A percentile compares a stretch with the other conserved stretches of the same genome.
phyloP scores from a whole-genome alignment of 1,140 invertebrate genomes.

The Magallana gigas region DNA sequence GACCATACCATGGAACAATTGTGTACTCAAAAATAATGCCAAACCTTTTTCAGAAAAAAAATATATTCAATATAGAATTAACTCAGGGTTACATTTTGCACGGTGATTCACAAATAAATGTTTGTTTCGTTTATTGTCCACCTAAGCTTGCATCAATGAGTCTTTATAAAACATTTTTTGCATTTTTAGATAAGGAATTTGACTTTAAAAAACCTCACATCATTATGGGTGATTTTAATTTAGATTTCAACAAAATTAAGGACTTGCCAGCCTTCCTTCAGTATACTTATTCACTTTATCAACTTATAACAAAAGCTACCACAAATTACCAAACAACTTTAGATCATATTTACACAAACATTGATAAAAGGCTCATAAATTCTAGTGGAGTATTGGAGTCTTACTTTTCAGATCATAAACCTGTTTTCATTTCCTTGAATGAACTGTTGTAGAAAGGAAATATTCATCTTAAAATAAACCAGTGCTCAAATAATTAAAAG shows the following conservation, averaged over 20 bases:
- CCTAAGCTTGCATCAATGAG: no score
- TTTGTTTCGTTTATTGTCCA: not conserved
- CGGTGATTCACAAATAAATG: not conserved
- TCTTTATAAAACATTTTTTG: no score
- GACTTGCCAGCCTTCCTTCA: no score
- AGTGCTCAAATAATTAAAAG: no score
- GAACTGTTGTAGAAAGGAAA: no score
- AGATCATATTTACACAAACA: not conserved
- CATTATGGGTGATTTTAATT: no score
- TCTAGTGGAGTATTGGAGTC: not conserved
- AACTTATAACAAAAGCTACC: not conserved
- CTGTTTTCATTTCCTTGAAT: no score
- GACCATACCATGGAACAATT: not conserved
- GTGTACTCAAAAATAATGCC: not conserved
- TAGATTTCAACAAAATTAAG: no score
- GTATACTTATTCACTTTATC: not conserved
- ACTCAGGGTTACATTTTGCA: not conserved
- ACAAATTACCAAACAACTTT: not conserved
- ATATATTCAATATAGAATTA: conserved; percentile 1
- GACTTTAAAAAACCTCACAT: no score
- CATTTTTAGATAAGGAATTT: no score
- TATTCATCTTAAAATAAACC: no score
- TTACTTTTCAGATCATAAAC: not conserved
- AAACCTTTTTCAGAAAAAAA: not conserved
- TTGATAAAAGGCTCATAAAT: not conserved